Base-by-base conservation (phyloP, 2,797 vertebrate genomes). In the Numenius phaeopus region DNA sequence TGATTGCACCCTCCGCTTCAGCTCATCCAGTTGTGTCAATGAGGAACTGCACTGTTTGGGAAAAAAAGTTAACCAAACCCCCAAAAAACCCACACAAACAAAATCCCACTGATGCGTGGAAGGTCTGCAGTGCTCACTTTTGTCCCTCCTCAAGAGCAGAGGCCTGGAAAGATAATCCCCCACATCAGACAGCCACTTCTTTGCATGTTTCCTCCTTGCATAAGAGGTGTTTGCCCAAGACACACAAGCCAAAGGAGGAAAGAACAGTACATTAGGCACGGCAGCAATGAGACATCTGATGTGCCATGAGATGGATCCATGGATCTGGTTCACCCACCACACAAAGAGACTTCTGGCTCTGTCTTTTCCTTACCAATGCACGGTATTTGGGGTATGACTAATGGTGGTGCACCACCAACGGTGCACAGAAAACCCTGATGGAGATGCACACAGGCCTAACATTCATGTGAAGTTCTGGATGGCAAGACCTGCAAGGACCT, bases 31-130 rank as follows among this genome's bases (percentile, higher is more conserved):
- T 26, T 73, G 15, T 12, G 21, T 57, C 73, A 76, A 15, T 6
- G 37, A 65, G 39, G 23, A 79, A 72, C 19, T n/a, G 69, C 24
- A 29, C 27, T 62, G 19, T 76, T 30, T 42, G 15, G 29, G 39
- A 0, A 2, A 4, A 44, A 52, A 66, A 50, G 1, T 24, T 47
- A 14, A 1, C 7, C n/a, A 39, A 52, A 9, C 1, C 4, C 20
- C 14, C 19, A 12, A 13, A 75, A 80, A 61, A 1, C 10, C 19
- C 52, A 69, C 23, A 2, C 15, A 88, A 91, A 69, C n/a, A 81
- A 69, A 92, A 87, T 29, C 24, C 39, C 30, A 9, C 7, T 64
- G n/a, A n/a, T 29, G 14, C 0, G 1, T 44, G 30, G 46, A 72
- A 89, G 40, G 19, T 82, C 21, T 78, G 17, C 65, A 83, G 21